Base-by-base conservation (phyloP, 2,888 invertebrate genomes). In the Macrosoma leucophasiata region DNA sequence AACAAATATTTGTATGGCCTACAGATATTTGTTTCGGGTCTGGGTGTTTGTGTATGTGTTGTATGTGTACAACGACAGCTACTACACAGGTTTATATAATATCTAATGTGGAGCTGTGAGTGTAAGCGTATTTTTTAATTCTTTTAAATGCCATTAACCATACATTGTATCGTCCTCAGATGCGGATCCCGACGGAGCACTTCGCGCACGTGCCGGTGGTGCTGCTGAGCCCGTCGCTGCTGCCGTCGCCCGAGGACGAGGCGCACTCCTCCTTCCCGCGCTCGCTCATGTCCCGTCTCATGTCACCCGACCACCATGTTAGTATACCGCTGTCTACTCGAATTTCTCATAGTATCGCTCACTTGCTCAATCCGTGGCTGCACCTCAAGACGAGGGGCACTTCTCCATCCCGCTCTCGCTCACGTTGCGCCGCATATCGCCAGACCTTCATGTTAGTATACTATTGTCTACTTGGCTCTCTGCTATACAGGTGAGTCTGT, bases 121-220 rank as follows among this genome's bases (percentile, higher is more conserved):
- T n/a, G n/a, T n/a, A n/a, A n/a, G n/a, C n/a, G n/a, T n/a, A n/a
- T n/a, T n/a, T n/a, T n/a, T n/a, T n/a, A n/a, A n/a, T n/a, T n/a
- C n/a, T n/a, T n/a, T n/a, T n/a, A n/a, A n/a, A n/a, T n/a, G n/a
- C n/a, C n/a, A n/a, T n/a, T n/a, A n/a, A n/a, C n/a, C n/a, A n/a
- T n/a, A n/a, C n/a, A n/a, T n/a, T 4, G 7, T 9, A 23, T 15
- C 12, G 17, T 9, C 18, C 10, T 0, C 77, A 95, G 92, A 96
- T 97, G 96, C 90, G 95, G 52, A 95, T 97, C 62, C 97, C 97
- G 13, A 95, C 95, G 55, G 96, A 97, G 71, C 96, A 97, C 71
- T 97, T 97, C 76, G 92, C 95, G 14, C 94, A 95, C 72, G 95
- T 97, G 48, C 97, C 97, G 3, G 96, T 97, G 43, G 96, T 95